Conservation (phyloP, 2,113 vertebrate genomes). For the Ahaetulla prasina region DNA sequence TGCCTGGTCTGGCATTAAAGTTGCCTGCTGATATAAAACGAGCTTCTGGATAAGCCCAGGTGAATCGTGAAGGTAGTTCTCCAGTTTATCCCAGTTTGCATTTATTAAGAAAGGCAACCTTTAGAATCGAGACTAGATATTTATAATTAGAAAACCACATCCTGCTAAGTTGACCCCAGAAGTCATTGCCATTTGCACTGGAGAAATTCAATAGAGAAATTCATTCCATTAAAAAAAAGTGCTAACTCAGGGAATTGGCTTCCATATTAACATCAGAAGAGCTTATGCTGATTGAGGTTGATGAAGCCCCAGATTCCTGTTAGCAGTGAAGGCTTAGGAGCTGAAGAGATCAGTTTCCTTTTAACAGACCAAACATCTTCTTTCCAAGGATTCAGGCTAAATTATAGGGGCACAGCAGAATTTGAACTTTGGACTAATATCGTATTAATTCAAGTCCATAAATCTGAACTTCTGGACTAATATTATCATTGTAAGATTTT, state of each 20-base stretch:
- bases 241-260: background rate
- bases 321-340: background rate
- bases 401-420: background rate
- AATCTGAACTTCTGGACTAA: background rate
- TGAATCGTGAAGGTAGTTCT: background rate
- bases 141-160: background rate
- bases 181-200: background rate
- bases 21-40: background rate
- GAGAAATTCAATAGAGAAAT: constrained; percentile 9
- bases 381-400: background rate
- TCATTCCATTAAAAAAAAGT: constrained; percentile 25
- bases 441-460: background rate
- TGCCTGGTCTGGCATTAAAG: background rate
- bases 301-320: constrained; percentile 11
- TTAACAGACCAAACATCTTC: constrained; percentile 4
- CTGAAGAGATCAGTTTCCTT: constrained; percentile 36
- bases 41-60: background rate
- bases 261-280: constrained; percentile 36
- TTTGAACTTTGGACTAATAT: background rate
- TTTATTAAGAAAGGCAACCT: background rate
- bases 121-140: background rate
- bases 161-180: background rate
- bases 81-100: background rate
- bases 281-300: constrained; percentile 17
- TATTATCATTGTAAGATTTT: background rate